Evolutionary conservation across 2,888 invertebrate genomes (phyloP), one percentile per base, ranked within the genome.

Genomic region (Neoaliturus tenellus): DNA sequence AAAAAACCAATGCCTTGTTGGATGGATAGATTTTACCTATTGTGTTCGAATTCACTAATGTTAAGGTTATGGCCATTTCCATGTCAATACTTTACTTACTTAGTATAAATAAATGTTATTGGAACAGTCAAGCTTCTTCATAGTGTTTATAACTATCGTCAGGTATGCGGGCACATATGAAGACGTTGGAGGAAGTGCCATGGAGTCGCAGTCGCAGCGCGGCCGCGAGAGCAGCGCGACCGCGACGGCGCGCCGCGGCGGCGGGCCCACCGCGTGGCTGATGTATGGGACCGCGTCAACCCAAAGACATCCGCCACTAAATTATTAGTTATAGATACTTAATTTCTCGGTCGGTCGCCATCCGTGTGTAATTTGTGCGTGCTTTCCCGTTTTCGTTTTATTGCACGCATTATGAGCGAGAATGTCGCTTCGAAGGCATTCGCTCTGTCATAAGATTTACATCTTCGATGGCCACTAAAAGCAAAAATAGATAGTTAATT

Each of bases 241-340:
- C 80, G 58, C 31, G 31, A 17, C 41, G 33, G 23, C 20, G 20
- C 28, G 31, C 20, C 80, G 35, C 51, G 28, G 20, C 39, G 41
- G 44, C 51, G 51, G 48, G 51, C n/a, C 51, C 51, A 51, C 51
- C 51, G 48, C n/a, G 51, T 23, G 1, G 51, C 23, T 51, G 44
- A 81, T 81, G 67, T 81, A 81, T 69, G 31, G 69, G 67, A 8
- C 35, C 69, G 31, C 69, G 81, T 81, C 28, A 80, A 81, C 41
- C 44, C 28, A 28, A 28, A 67, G 81, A 81, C 81, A 83, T n/a
- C 82, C 28, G 58, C 73, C 75, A 83, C 75, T 83, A 83, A 83
- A 83, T 83, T 83, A 83, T 73, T 83, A 83, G 73, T 73, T 75
- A 75, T 75, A 75, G 82, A 83, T 83, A 83, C 83, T 78, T 83